phyloP scores from a whole-genome alignment of 2,888 invertebrate genomes.

The Diadegma fenestrale region DNA sequence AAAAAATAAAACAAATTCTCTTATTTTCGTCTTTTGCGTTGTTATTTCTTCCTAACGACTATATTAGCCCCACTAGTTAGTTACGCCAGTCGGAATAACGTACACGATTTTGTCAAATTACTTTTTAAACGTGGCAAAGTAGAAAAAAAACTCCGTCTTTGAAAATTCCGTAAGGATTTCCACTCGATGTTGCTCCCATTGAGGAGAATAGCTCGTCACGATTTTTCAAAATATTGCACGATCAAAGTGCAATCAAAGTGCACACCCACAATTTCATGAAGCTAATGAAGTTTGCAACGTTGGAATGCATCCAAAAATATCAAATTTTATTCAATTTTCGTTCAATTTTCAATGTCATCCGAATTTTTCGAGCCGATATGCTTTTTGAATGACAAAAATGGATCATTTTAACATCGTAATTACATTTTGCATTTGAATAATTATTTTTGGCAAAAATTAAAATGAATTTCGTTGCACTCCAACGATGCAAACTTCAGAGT shows the following conservation, averaged over 20 bases:
- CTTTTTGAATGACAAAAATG: too few relatives aligned
- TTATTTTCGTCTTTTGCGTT: not conserved
- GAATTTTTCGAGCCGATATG: too few relatives aligned
- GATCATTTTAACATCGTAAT: too few relatives aligned
- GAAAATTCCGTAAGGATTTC: not conserved
- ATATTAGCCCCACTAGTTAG: constrained; percentile 62
- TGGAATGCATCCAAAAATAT: too few relatives aligned
- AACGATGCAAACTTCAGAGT: too few relatives aligned
- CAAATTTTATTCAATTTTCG: too few relatives aligned
- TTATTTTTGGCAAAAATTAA: too few relatives aligned
- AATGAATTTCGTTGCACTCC: too few relatives aligned
- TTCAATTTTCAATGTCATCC: too few relatives aligned
- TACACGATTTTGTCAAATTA: constrained; percentile 45
- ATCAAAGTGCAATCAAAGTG: not conserved
- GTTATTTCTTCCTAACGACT: constrained; percentile 32
- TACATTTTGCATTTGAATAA: too few relatives aligned
- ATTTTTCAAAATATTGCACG: not conserved
- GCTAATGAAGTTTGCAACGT: too few relatives aligned
- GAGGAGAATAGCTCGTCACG: not conserved
- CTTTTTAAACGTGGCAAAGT: constrained; percentile 17
- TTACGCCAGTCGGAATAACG: constrained; percentile 40
- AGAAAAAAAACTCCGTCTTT: not conserved
- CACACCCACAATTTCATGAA: not conserved
- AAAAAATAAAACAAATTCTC: constrained; percentile 1
- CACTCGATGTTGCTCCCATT: not conserved